These are phyloP conservation scores for Drosophila prostipennis DNA, from an alignment of 2,888 invertebrate species.

Conservation along the genomic window DNA sequence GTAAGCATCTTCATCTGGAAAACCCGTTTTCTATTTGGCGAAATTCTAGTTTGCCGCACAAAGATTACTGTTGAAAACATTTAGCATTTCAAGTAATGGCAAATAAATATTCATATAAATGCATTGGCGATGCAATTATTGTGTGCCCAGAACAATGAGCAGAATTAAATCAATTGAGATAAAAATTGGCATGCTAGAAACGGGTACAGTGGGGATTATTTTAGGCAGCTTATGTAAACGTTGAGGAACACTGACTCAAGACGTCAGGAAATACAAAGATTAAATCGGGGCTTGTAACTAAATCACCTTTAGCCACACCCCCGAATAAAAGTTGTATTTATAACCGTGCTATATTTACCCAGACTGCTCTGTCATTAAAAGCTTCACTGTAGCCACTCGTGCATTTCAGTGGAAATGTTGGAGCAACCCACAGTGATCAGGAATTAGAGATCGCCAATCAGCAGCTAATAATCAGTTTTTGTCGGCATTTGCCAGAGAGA, in stretches of 20 bases:
- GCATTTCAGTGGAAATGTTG: background rate
- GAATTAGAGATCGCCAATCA: conserved; percentile 25
- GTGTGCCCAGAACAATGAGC: conserved; percentile 46
- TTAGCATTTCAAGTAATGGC: conserved; percentile 53
- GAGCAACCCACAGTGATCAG: conserved; percentile 30
- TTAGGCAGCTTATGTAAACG: background rate
- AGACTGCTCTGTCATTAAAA: background rate
- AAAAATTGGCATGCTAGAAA: conserved; percentile 12
- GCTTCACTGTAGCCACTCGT: conserved; percentile 18
- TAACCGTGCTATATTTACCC: conserved; percentile 9
- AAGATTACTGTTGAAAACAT: conserved; percentile 60
- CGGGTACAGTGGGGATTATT: conserved; percentile 8
- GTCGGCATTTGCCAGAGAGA: conserved; percentile 33
- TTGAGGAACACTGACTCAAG: background rate
- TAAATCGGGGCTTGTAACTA: conserved; percentile 8
- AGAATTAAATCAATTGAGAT: conserved; percentile 59
- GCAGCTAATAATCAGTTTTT: conserved; percentile 34
- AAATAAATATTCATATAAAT: conserved; percentile 40
- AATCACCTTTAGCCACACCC: conserved; percentile 22
- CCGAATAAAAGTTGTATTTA: conserved; percentile 13
- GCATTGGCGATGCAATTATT: conserved; percentile 55
- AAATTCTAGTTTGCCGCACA: conserved; percentile 56
- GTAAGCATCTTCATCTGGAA: conserved; percentile 61
- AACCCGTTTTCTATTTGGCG: conserved; percentile 69
- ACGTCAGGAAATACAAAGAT: conserved; percentile 1